A percentile compares a stretch with the other conserved stretches of the same genome.
Evolutionary conservation across 92 coral and sea anemone genomes (phyloP).

Genomic region (Bergia sp.): DNA sequence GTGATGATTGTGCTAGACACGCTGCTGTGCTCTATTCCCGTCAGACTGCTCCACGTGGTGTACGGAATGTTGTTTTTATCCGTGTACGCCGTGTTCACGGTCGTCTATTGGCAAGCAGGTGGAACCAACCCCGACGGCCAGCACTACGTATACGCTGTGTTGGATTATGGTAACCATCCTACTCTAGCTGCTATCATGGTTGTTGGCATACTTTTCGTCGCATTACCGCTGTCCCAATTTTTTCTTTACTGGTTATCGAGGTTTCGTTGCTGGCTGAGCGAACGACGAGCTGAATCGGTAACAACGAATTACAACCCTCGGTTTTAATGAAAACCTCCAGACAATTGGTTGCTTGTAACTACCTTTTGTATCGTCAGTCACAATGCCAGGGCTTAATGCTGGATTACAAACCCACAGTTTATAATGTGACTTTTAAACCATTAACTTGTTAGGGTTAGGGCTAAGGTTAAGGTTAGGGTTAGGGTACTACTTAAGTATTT

Average conservation of each 20-base stretch:
- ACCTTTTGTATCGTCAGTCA: too few species aligned
- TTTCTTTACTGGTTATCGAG: constrained; percentile 62
- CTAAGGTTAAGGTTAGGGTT: too few species aligned
- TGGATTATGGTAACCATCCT: constrained; percentile 70
- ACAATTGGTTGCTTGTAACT: too few species aligned
- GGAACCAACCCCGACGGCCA: constrained; percentile 68
- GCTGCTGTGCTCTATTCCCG: constrained; percentile 60
- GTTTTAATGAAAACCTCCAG: not conserved
- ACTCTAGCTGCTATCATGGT: constrained; percentile 46
- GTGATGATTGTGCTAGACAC: constrained; percentile 70
- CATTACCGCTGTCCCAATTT: constrained; percentile 65
- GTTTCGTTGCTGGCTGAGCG: constrained; percentile 64
- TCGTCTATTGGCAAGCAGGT: constrained; percentile 71
- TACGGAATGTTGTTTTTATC: constrained; percentile 57
- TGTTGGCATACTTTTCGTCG: constrained; percentile 57
- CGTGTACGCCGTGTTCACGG: constrained; percentile 62
- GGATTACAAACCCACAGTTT: too few species aligned
- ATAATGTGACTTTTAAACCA: too few species aligned
- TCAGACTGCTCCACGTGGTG: constrained; percentile 68
- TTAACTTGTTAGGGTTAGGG: too few species aligned
- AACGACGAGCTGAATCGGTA: not conserved
- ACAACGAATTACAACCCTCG: not conserved
- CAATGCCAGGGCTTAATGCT: too few species aligned
- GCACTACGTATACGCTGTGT: constrained; percentile 63
- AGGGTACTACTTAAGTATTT: too few species aligned